These are phyloP conservation scores for Catharus minimus DNA, from an alignment of 2,113 vertebrate species.

Conservation along the genomic window DNA sequence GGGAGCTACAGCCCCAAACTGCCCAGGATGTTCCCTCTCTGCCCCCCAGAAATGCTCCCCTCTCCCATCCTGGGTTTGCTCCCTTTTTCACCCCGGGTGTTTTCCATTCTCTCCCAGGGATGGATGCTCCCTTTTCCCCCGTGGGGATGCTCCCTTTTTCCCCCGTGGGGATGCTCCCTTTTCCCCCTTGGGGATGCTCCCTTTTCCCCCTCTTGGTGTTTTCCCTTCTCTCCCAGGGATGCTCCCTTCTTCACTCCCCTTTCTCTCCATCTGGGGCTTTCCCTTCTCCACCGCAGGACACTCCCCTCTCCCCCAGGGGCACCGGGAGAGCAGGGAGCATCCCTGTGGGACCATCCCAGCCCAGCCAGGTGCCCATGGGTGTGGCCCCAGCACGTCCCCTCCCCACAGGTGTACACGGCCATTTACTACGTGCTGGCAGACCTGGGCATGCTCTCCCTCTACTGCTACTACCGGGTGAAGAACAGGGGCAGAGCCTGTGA, in stretches of 20 bases:
- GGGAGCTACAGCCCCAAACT: not conserved
- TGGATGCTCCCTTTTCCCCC: not conserved
- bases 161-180: not conserved
- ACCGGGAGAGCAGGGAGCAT: not conserved
- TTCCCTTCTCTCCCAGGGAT: not conserved
- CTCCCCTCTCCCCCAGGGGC: not conserved
- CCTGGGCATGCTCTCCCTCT: slow-evolving; percentile 85
- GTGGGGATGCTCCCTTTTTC: not conserved
- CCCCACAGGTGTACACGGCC: slow-evolving; percentile 86
- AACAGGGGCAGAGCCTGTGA: slow-evolving; percentile 65
- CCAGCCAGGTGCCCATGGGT: not conserved
- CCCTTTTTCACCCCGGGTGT: rapidly evolving
- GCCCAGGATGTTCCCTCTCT: not conserved
- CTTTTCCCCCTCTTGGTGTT: not conserved
- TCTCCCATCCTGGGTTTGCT: not conserved
- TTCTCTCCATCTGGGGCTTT: no score
- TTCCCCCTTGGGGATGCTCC: not conserved
- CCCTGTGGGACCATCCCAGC: not conserved
- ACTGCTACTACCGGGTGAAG: slow-evolving; percentile 84
- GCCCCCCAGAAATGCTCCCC: not conserved
- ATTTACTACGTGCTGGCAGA: slow-evolving; percentile 92
- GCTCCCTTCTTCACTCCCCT: not conserved
- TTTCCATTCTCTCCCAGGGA: not conserved
- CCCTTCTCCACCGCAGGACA: not conserved
- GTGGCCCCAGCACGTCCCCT: not conserved